These are phyloP conservation scores for Lasioglossum marginatum DNA, from an alignment of 2,888 invertebrate species.

Conservation along the genomic window DNA sequence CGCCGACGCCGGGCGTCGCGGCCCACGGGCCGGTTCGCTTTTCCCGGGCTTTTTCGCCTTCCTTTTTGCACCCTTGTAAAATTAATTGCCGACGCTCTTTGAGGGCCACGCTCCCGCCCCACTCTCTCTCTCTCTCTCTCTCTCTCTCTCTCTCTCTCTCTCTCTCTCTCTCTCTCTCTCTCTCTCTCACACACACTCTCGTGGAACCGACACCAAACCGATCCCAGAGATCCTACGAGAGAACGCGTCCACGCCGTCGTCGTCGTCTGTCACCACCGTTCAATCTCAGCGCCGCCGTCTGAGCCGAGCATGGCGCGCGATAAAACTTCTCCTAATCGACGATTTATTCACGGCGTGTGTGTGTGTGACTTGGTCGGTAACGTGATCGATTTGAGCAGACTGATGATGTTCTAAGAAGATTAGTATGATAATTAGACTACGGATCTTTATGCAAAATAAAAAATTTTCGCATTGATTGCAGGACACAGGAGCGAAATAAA, in stretches of 20 bases:
- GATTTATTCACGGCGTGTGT: neutral
- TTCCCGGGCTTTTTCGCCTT: constrained; percentile 61
- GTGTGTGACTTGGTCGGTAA: neutral
- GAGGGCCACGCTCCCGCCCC: constrained; percentile 67
- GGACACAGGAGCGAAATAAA: too few species aligned
- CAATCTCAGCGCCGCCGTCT: constrained; percentile 61
- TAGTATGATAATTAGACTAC: too few species aligned
- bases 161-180: too few species aligned
- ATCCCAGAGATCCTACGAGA: constrained; percentile 57
- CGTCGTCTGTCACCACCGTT: constrained; percentile 64
- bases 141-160: too few species aligned
- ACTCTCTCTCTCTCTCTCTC: neutral
- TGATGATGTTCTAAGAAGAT: neutral
- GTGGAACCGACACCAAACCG: neutral
- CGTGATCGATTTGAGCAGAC: neutral
- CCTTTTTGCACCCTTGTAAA: constrained; percentile 73
- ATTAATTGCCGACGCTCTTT: constrained; percentile 74
- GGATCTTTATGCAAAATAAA: too few species aligned
- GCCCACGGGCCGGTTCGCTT: constrained; percentile 59
- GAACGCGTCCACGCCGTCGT: constrained; percentile 19
- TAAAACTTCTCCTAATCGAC: neutral
- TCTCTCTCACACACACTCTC: too few species aligned
- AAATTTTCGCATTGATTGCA: too few species aligned
- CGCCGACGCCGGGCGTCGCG: constrained; percentile 8
- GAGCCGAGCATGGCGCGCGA: neutral